phyloP scores from a whole-genome alignment of 2,113 vertebrate genomes.

The Elgaria multicarinata region DNA sequence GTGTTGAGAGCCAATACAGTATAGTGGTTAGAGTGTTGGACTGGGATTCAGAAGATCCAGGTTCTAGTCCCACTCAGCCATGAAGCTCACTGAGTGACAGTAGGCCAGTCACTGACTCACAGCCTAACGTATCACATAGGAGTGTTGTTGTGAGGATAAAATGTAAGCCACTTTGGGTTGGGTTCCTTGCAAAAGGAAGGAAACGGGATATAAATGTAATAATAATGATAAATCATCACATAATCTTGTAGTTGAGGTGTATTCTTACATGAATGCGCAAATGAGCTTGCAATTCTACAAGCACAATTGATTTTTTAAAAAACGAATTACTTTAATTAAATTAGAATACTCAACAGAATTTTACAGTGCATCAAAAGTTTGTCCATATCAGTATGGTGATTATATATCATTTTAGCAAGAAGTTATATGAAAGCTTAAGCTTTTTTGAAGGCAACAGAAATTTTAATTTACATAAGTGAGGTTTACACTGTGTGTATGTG shows the following conservation, averaged over 20 bases:
- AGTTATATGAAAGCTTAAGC: neutral
- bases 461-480: neutral
- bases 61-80: too few species aligned
- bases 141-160: too few species aligned
- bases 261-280: neutral
- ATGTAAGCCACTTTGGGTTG: too few species aligned
- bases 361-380: neutral
- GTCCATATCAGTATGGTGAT: neutral
- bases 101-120: too few species aligned
- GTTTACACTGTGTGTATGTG: neutral
- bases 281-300: neutral
- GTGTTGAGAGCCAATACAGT: too few species aligned
- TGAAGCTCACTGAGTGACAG: too few species aligned
- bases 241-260: neutral
- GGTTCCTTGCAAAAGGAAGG: too few species aligned
- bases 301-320: neutral
- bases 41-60: too few species aligned
- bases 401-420: neutral
- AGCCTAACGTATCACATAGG: too few species aligned
- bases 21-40: too few species aligned
- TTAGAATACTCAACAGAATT: neutral
- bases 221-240: neutral
- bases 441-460: neutral
- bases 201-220: too few species aligned
- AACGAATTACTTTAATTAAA: neutral